Percentiles rank a stretch among this genome's conserved stretches.
Conservation (phyloP, 1,140 invertebrate genomes). For the Ephestia elutella region DNA sequence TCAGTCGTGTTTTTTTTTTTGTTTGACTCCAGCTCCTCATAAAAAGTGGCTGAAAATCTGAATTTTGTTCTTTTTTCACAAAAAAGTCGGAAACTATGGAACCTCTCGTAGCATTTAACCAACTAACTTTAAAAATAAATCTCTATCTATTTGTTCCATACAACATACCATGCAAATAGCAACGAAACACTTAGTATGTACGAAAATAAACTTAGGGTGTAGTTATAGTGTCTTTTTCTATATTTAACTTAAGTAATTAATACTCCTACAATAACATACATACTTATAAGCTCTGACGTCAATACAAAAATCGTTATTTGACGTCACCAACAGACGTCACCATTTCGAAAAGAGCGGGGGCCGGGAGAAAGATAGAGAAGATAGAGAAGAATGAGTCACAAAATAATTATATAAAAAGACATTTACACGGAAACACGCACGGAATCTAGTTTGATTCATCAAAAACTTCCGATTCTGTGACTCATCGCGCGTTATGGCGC, state of each 20-base stretch:
- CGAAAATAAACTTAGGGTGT: neutral
- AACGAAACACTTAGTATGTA: neutral
- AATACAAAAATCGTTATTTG: neutral
- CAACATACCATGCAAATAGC: neutral
- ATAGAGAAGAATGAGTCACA: neutral
- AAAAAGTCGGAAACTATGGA: too few species aligned
- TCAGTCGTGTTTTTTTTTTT: too few species aligned
- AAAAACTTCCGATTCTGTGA: constrained; percentile 17
- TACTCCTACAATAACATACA: neutral
- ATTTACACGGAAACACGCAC: constrained; percentile 4
- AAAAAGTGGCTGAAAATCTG: too few species aligned
- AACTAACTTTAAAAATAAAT: too few species aligned
- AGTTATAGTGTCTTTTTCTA: too few species aligned
- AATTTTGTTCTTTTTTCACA: too few species aligned
- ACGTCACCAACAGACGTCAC: neutral
- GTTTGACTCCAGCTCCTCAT: too few species aligned
- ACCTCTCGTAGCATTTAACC: too few species aligned
- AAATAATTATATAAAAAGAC: constrained; percentile 2
- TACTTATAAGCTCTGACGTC: neutral
- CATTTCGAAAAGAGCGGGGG: too few species aligned
- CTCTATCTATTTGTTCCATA: too few species aligned
- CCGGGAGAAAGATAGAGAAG: too few species aligned
- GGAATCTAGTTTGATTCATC: constrained; percentile 22
- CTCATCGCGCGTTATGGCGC: constrained; percentile 23
- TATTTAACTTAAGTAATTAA: neutral